Evolutionary conservation across 2,113 vertebrate genomes (phyloP).

Genomic region (Craseonycteris thonglongyai): DNA sequence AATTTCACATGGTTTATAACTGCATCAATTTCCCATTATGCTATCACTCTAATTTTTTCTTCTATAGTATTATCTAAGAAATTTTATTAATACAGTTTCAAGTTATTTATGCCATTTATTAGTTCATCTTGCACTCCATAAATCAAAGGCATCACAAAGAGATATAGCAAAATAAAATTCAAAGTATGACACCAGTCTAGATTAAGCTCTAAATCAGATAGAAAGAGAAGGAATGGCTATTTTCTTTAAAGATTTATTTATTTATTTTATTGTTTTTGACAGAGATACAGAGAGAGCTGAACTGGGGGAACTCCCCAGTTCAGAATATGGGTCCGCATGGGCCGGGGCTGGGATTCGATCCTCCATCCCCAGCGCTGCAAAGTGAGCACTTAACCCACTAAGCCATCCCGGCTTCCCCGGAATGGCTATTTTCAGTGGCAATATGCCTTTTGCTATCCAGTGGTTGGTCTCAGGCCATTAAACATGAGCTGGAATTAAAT

Average conservation of each 20-base stretch:
- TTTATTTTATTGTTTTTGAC: too few species aligned
- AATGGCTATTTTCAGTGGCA: not conserved
- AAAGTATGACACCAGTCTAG: not conserved
- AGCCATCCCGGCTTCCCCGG: too few species aligned
- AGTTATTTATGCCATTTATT: not conserved
- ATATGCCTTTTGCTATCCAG: not conserved
- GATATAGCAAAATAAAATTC: slow-evolving; percentile 5
- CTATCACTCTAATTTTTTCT: not conserved
- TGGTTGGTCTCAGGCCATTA: not conserved
- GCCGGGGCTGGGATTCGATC: too few species aligned
- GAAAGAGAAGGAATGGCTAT: not conserved
- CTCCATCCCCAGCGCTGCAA: too few species aligned
- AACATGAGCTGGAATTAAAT: not conserved
- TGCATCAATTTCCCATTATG: not conserved
- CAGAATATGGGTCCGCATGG: too few species aligned
- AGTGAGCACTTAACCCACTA: too few species aligned
- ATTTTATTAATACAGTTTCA: not conserved
- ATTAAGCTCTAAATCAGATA: not conserved
- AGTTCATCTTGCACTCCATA: not conserved
- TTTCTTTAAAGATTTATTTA: too few species aligned
- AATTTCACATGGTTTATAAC: not conserved
- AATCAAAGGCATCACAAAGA: slow-evolving; percentile 36
- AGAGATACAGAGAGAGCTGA: too few species aligned
- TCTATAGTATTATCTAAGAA: not conserved
- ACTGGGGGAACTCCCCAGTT: too few species aligned